Base-by-base conservation (phyloP, 2,888 invertebrate species). In the Lasioglossum oenotherae region DNA sequence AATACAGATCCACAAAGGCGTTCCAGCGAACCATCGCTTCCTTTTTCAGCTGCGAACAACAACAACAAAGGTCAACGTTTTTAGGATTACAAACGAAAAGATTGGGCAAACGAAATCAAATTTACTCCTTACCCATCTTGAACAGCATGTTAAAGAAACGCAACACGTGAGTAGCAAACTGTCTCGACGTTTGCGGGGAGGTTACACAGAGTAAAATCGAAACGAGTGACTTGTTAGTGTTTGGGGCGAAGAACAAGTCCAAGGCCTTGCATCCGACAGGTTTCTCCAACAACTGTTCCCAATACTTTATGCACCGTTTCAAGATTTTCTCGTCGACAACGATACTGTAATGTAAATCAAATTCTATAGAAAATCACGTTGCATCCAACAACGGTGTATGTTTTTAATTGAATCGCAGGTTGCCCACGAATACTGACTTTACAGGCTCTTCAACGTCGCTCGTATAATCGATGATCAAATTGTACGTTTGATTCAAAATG, bases 251-350 rank as follows among this genome's bases (percentile, higher is more conserved):
- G 92, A 98, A 98, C 82, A 97, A 96, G 92, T 98, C 97, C 92
- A 98, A 96, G 0, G 99, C 98, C 91, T 97, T 96, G 87, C 98
- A 96, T 0, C 98, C 98, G 0, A 97, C 96, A 0, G 97, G 96
- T 86, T 98, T 98, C 79, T 98, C 98, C 38, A 99, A 95, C 88
- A 98, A 97, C 92, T 97, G 97, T 94, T 98, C 98, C 97, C 99
- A 97, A 92, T 98, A 98, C 91, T 97, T 97, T 38, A 98, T 96
- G 95, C 98, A 97, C 87, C 97, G 96, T 86, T 97, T 96, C 69
- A 97, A 93, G 74, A 97, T 96, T 88, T 96, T 96, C 90, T 97
- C 97, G 92, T 97, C 96, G 23, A 97, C 95, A 49, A 95, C 91
- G 14, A 95, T 92, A 46, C 95, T 95, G 69, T 64, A 89, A 80